phyloP scores from a whole-genome alignment of 2,888 invertebrate genomes.

The Vanessa cardui region DNA sequence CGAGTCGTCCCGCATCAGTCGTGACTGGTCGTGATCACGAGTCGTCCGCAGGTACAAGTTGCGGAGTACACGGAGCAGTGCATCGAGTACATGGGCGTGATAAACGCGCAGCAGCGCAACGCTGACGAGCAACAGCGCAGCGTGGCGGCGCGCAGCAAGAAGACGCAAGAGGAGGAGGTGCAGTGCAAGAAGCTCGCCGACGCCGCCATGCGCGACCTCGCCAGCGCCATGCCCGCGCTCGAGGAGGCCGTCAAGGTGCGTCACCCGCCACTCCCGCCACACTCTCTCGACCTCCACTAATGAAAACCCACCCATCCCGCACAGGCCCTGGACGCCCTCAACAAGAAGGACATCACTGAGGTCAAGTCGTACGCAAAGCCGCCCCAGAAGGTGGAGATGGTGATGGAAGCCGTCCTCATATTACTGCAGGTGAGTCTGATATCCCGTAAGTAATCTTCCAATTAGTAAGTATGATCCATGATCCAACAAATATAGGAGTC shows the following conservation, averaged over 20 bases:
- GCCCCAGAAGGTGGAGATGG: conserved; percentile 93
- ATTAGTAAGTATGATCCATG: neutral
- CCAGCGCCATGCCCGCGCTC: conserved; percentile 93
- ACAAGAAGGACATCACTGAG: conserved; percentile 94
- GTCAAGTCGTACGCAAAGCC: conserved; percentile 95
- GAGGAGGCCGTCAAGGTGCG: conserved; percentile 88
- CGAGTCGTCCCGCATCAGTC: conserved; percentile 48
- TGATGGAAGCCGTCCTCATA: conserved; percentile 95
- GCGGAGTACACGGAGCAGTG: conserved; percentile 91
- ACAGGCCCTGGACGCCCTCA: conserved; percentile 89
- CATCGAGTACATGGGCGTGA: conserved; percentile 91
- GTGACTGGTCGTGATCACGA: neutral
- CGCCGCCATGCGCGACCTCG: conserved; percentile 91
- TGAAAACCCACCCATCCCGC: neutral
- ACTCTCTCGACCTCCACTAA: neutral
- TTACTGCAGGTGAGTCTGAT: conserved; percentile 80
- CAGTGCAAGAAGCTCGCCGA: conserved; percentile 92
- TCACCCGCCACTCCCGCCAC: neutral
- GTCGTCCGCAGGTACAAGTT: conserved; percentile 82
- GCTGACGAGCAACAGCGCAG: conserved; percentile 91
- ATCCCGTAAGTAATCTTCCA: too few species aligned
- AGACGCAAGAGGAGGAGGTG: conserved; percentile 90
- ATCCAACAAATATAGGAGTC: too few species aligned
- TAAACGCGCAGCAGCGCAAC: conserved; percentile 90
- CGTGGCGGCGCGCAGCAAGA: conserved; percentile 86